Conservation (phyloP, 2,113 vertebrate genomes). For the Lichenostomus cassidix region DNA sequence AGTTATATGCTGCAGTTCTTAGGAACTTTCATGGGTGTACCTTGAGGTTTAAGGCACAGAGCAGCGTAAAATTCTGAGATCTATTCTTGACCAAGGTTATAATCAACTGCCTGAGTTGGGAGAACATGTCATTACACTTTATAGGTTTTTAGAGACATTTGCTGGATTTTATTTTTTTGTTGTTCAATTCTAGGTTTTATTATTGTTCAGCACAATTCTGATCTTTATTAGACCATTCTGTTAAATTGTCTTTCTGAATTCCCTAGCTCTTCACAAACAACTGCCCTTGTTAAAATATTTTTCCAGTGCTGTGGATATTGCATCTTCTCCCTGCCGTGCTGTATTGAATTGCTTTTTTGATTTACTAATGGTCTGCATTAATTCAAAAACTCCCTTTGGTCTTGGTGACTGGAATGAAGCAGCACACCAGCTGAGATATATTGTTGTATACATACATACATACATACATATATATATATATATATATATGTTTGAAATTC, state of each 20-base stretch:
- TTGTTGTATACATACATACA: neutral
- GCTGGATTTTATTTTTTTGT: neutral
- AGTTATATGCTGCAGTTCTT: neutral
- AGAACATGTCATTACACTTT: neutral
- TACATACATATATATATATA: neutral
- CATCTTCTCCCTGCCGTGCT: slow-evolving; percentile 28
- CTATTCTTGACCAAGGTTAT: neutral
- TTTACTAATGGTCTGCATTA: slow-evolving; percentile 53
- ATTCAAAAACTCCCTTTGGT: slow-evolving; percentile 40
- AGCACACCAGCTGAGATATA: neutral
- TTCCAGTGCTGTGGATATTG: slow-evolving; percentile 8
- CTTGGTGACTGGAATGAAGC: neutral
- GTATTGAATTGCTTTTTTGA: slow-evolving; percentile 30
- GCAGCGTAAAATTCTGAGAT: neutral
- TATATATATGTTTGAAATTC: neutral
- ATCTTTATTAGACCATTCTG: slow-evolving; percentile 38
- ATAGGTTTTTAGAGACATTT: neutral
- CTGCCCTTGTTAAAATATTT: slow-evolving; percentile 23
- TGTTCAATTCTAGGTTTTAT: neutral
- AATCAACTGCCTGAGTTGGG: neutral
- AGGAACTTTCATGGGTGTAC: neutral
- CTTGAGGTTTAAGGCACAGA: neutral
- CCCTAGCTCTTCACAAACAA: slow-evolving; percentile 10
- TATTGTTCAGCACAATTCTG: slow-evolving; percentile 10
- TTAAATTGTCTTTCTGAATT: slow-evolving; percentile 29